Evolutionary conservation across 2,888 invertebrate genomes (phyloP).

Genomic region (Sphaerophoria taeniata): DNA sequence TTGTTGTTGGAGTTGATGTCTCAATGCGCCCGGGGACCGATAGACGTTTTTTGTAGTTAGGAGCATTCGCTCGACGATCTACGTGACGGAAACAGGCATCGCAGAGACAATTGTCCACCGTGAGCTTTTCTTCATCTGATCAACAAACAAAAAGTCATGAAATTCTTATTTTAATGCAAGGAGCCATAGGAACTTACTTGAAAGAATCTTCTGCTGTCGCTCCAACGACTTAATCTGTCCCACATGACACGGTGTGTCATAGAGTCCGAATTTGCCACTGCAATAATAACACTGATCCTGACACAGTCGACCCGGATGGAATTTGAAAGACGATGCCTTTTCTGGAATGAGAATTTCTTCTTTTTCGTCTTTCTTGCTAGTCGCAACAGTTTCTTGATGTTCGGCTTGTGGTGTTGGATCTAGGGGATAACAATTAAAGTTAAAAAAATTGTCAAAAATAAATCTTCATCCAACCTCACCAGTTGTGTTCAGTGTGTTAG

Average conservation of each 20-base stretch:
- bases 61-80: constrained; percentile 90
- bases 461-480: neutral
- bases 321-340: constrained; percentile 93
- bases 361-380: constrained; percentile 81
- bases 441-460: neutral
- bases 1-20: constrained; percentile 9
- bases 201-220: constrained; percentile 91
- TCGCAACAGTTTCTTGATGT: constrained; percentile 39
- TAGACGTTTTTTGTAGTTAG: constrained; percentile 86
- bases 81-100: constrained; percentile 94
- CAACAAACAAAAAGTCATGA: constrained; percentile 7
- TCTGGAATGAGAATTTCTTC: constrained; percentile 90
- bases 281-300: constrained; percentile 94
- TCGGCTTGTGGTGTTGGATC: constrained; percentile 54
- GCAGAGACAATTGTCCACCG: constrained; percentile 92
- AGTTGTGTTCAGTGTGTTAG: constrained; percentile 84
- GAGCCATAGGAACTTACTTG: constrained; percentile 84
- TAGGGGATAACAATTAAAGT: constrained; percentile 18
- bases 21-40: constrained; percentile 80
- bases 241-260: constrained; percentile 94
- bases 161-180: neutral
- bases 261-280: constrained; percentile 92
- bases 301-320: constrained; percentile 92
- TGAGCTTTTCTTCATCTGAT: constrained; percentile 90
- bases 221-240: constrained; percentile 93